These are phyloP conservation scores for Orussus abietinus DNA, from an alignment of 1,140 invertebrate genomes.

Conservation along the genomic window DNA sequence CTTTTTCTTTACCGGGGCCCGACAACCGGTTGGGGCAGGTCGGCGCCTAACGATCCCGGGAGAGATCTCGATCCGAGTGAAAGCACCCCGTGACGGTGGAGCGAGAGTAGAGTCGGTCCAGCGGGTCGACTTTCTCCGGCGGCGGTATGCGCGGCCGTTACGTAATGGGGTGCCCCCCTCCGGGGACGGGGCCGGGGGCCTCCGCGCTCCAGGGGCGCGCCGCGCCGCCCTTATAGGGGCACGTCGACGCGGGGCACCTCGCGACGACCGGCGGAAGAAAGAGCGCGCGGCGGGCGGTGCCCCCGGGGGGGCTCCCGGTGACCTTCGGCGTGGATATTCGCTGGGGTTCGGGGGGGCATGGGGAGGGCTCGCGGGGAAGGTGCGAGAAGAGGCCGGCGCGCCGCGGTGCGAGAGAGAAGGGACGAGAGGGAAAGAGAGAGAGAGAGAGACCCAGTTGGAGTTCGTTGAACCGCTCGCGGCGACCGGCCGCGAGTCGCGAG, in stretches of 20 bases:
- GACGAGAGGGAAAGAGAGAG: slow-evolving; percentile 9
- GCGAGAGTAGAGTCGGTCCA: no score
- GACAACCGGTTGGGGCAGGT: no score
- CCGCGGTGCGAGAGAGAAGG: slow-evolving; percentile 10
- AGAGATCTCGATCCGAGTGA: no score
- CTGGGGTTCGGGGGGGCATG: no score
- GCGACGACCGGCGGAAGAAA: neutral
- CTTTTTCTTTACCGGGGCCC: no score
- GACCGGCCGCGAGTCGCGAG: slow-evolving; percentile 35
- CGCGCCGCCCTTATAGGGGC: neutral
- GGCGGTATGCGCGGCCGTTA: no score
- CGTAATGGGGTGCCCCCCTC: no score
- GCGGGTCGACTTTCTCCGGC: no score
- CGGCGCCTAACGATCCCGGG: no score
- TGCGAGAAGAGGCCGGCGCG: slow-evolving; percentile 12
- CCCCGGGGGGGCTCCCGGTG: slow-evolving; percentile 26
- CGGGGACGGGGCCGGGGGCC: slow-evolving; percentile 30
- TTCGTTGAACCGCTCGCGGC: slow-evolving; percentile 48
- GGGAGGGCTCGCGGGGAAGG: slow-evolving; percentile 17
- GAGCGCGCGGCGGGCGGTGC: slow-evolving; percentile 12
- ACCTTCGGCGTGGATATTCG: slow-evolving; percentile 34
- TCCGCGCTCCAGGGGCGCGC: slow-evolving; percentile 23
- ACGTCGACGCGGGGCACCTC: neutral
- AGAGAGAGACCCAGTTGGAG: slow-evolving; percentile 45
- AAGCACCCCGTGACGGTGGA: no score